Base-by-base conservation (phyloP, 2,888 invertebrate species). In the Thereva unica region DNA sequence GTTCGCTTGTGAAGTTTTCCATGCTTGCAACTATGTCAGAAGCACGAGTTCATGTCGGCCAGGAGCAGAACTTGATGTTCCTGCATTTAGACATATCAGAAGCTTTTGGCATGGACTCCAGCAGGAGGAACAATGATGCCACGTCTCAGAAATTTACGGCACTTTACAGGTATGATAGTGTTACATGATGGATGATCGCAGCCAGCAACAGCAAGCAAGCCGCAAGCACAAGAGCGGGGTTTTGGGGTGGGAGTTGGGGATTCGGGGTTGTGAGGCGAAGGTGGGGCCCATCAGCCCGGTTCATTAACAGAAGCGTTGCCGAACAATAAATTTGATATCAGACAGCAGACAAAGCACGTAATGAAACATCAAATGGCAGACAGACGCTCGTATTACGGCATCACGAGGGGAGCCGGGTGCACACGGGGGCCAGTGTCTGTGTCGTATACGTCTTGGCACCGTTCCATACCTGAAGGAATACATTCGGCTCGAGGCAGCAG, bases 321-420 rank as follows among this genome's bases (percentile, higher is more conserved):
- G 68, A 68, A 68, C 68, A 68, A 68, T 66, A 59, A 65, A 66
- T 66, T 54, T 68, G 65, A 66, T 68, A 68, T 61, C 66, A 59
- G 49, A 63, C 66, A 61, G 59, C 55, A 68, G 66, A 66, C 66
- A 68, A 66, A 55, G 61, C 63, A 55, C 61, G 47, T 68, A 68
- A 68, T 68, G 59, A 66, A 68, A 66, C 66, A 66, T 61, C 56
- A 55, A 56, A 66, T 66, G 56, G 66, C 50, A 52, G 23, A 23
- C 23, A 23, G 56, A 50, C 34, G 40, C 66, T 61, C 38, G 49
- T 23, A 54, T 53, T 53, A 49, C 49, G 40, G 34, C 41, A 47
- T 47, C 59, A 23, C 12, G 23, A 50, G 40, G 7, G 47, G 12
- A 53, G 9, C 53, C 4, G 50, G 23, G 23, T 2, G 23, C 23